Conservation (phyloP, 2,888 invertebrate genomes). For the Rhingia campestris region DNA sequence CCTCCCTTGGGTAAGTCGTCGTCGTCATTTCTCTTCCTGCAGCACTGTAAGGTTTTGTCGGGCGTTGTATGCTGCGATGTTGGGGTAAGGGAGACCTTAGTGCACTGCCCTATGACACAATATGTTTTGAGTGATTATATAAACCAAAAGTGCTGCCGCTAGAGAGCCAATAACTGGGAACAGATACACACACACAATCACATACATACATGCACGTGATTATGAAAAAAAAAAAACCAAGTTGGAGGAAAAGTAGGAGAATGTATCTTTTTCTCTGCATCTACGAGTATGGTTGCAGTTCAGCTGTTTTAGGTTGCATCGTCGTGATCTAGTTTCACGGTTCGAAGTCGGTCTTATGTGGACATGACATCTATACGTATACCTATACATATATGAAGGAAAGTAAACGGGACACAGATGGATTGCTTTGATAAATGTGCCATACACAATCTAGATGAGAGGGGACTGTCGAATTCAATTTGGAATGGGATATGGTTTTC, state of each 20-base stretch:
- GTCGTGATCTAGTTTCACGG: slow-evolving; percentile 44
- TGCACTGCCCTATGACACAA: slow-evolving; percentile 73
- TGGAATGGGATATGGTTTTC: too few species aligned
- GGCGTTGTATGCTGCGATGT: slow-evolving; percentile 4
- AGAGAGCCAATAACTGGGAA: slow-evolving; percentile 3
- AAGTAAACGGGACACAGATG: too few species aligned
- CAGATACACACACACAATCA: background rate
- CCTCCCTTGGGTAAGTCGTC: slow-evolving; percentile 36
- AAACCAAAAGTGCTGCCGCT: slow-evolving; percentile 53
- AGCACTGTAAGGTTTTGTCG: slow-evolving; percentile 43
- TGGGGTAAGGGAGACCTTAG: slow-evolving; percentile 48
- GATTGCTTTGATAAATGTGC: too few species aligned
- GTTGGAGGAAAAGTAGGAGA: slow-evolving; percentile 16
- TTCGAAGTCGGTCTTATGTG: slow-evolving; percentile 12
- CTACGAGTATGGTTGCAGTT: background rate
- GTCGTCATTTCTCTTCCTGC: slow-evolving; percentile 53
- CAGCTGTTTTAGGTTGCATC: slow-evolving; percentile 20
- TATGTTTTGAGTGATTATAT: slow-evolving; percentile 55
- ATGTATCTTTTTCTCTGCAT: slow-evolving; percentile 30
- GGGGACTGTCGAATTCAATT: too few species aligned
- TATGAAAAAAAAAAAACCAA: slow-evolving; percentile 9
- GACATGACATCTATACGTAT: too few species aligned
- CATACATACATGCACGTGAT: background rate
- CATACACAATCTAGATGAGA: too few species aligned
- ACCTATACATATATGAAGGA: too few species aligned